phyloP scores from a whole-genome alignment of 2,888 invertebrate genomes.

The Tromatobia lineatoria region DNA sequence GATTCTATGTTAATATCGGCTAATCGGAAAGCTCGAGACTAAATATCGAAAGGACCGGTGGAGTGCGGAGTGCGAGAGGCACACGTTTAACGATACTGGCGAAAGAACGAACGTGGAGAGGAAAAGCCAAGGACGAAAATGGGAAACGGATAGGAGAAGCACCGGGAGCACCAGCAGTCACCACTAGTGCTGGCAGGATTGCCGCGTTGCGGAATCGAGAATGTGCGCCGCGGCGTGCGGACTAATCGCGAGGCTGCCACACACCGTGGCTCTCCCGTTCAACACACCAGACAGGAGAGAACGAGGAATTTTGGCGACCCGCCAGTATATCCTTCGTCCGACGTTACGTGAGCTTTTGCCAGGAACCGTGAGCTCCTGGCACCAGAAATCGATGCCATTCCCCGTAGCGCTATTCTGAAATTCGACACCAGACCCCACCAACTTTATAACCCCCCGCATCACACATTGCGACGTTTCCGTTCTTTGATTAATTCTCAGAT shows the following conservation, averaged over 20 bases:
- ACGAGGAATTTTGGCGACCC: conserved; percentile 56
- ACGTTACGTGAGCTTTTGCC: conserved; percentile 52
- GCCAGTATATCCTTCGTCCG: conserved; percentile 63
- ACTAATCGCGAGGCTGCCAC: conserved; percentile 55
- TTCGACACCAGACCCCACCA: conserved; percentile 29
- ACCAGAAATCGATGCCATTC: conserved; percentile 63
- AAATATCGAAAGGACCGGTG: conserved; percentile 59
- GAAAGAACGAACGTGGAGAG: conserved; percentile 27
- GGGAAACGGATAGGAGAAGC: conserved; percentile 39
- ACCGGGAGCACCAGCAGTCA: conserved; percentile 19
- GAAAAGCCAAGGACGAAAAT: conserved; percentile 25
- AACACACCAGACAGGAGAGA: conserved; percentile 20
- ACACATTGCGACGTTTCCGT: not conserved
- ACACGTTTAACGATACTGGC: conserved; percentile 7
- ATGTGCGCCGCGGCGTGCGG: conserved; percentile 57
- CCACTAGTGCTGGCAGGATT: conserved; percentile 33
- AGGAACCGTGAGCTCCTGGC: conserved; percentile 51
- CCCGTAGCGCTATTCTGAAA: conserved; percentile 42
- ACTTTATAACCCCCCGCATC: not conserved
- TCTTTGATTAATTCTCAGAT: conserved; percentile 43
- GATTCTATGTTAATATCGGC: conserved; percentile 70
- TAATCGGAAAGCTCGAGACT: conserved; percentile 70
- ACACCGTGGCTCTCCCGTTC: conserved; percentile 19
- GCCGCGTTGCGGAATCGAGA: conserved; percentile 43
- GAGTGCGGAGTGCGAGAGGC: not conserved